Evolutionary conservation across 2,888 invertebrate genomes (phyloP).

Genomic region (Noctua pronuba): DNA sequence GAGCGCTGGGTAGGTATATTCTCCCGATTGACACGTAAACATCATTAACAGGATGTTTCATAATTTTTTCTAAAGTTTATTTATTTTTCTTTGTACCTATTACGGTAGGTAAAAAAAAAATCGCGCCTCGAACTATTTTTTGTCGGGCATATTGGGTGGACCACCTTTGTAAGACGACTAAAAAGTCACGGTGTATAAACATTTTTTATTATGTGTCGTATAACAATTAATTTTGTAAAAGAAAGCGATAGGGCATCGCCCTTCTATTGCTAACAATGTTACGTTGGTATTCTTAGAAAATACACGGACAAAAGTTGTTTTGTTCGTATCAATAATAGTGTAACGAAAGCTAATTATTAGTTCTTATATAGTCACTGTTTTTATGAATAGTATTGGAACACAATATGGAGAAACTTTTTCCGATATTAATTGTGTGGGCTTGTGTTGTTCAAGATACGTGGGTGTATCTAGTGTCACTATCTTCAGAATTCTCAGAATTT

Average conservation of each 20-base stretch:
- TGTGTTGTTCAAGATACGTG: not conserved
- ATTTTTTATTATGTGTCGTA: not conserved
- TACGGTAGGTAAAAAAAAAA: no score
- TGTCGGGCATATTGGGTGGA: no score
- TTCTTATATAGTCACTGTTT: not conserved
- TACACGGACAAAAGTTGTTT: not conserved
- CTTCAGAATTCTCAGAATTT: not conserved
- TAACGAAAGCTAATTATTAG: not conserved
- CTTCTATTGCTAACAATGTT: not conserved
- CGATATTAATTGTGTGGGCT: not conserved
- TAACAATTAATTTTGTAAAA: conserved; percentile 11
- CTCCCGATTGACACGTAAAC: no score
- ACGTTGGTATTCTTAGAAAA: not conserved
- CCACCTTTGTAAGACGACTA: no score
- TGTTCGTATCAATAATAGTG: not conserved
- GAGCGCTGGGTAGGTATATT: no score
- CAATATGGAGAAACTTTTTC: not conserved
- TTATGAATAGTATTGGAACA: not conserved
- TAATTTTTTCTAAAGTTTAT: no score
- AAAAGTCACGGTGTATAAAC: no score
- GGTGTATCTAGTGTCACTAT: not conserved
- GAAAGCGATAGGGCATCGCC: not conserved
- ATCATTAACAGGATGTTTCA: no score
- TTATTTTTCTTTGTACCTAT: no score
- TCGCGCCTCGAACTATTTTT: no score